Base-by-base conservation (phyloP, 2,797 vertebrate genomes). In the Delichon dasypus region DNA sequence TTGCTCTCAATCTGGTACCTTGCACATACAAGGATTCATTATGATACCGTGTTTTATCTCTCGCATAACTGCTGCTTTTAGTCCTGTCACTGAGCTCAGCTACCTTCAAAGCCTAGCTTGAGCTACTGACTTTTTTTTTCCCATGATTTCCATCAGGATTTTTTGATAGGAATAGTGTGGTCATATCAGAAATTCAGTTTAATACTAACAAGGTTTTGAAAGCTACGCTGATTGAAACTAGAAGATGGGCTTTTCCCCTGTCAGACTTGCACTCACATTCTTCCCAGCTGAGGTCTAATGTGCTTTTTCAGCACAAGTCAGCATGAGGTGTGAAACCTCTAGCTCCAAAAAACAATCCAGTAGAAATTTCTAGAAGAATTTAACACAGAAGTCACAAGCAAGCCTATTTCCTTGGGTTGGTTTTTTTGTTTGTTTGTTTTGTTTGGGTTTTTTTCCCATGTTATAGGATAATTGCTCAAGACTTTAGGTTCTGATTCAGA, bases 401-500 rank as follows among this genome's bases (percentile, higher is more conserved):
- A 72, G 5, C 6, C 12, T 61, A 6, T 23, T 48, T 55, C 4
- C 5, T 36, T 22, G 25, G 9, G 38, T 38, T 38, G 38, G 38
- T 38, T 38, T 38, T 10, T 38, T 10, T 38, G 38, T 11, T 38
- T 38, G 38, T 11, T 38, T 12, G 38, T 38, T 38, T 38, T 10
- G 36, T 10, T 38, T 38, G 11, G 5, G 1, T 1, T 50, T 42
- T 70, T 10, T 14, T 3, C 2, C 16, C 8, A 8, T 61, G 4
- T 32, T 72, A 61, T 21, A 64, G 11, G 34, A n/a, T 47, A 80
- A 48, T 51, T 74, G 38, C 30, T 72, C 21, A 79, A 57, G n/a
- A 32, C 7, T 66, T 54, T 21, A 71, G 26, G 27, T 73, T 45
- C 25, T 62, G 47, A 42, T 57, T 74, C 57, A 53, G 38, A 38